Percentiles rank a stretch among this genome's conserved stretches.
These are phyloP conservation scores for Apoderus coryli DNA, from an alignment of 2,888 invertebrate genomes.

Conservation along the genomic window DNA sequence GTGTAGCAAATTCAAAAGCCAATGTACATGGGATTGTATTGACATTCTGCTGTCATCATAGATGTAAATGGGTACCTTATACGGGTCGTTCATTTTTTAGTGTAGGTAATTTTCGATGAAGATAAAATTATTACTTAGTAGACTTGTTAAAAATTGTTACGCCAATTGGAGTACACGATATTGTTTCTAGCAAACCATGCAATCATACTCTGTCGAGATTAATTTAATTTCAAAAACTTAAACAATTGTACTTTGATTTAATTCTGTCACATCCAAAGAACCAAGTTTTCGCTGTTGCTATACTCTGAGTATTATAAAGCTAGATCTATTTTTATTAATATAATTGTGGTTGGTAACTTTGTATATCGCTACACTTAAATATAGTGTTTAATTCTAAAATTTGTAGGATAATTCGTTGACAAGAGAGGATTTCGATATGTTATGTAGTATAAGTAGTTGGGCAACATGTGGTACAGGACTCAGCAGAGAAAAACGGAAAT, in stretches of 20 bases:
- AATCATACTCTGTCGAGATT: no score
- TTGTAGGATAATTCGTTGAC: slow-evolving; percentile 41
- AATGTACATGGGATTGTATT: slow-evolving; percentile 47
- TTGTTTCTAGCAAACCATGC: no score
- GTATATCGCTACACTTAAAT: no score
- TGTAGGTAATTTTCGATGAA: no score
- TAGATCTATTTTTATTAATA: not conserved
- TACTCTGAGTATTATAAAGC: not conserved
- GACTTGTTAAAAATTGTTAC: no score
- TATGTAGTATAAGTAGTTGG: slow-evolving; percentile 79
- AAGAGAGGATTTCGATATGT: slow-evolving; percentile 51
- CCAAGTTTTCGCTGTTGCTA: slow-evolving; percentile 5
- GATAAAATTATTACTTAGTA: no score
- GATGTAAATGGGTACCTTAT: slow-evolving; percentile 57
- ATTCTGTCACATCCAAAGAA: no score
- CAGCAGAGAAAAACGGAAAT: slow-evolving; percentile 34
- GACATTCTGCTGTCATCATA: slow-evolving; percentile 86
- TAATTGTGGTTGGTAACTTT: not conserved
- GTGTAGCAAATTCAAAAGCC: slow-evolving; percentile 37
- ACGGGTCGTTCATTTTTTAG: no score
- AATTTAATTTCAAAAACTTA: no score
- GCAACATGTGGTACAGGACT: slow-evolving; percentile 67
- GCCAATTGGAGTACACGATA: no score
- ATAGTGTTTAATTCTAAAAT: no score
- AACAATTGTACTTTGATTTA: no score